Base-by-base conservation (phyloP, 2,888 invertebrate genomes). In the Caenorhabditis zanzibari region DNA sequence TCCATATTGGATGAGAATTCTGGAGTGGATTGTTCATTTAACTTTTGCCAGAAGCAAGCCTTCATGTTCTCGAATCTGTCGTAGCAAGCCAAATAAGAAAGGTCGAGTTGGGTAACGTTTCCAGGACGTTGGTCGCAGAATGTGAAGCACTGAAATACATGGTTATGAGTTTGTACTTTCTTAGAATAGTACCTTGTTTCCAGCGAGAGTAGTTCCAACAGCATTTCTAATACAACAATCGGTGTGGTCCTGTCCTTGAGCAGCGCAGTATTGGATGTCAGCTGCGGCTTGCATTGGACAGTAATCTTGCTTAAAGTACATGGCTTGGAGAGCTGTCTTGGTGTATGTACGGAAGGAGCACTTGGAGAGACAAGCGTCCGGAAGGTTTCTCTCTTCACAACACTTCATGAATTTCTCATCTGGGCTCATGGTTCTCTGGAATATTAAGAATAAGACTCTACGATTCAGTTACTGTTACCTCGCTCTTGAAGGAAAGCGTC, bases 231-330 rank as follows among this genome's bases (percentile, higher is more conserved):
- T 80, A 63, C 89, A 89, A 81, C 89, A 89, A 3, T 81, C 82
- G 10, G 81, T 76, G 77, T 89, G 89, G 52, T 89, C 89, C 12
- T 81, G 82, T 10, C 89, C 89, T 77, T 87, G 89, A 41, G 90
- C 90, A 44, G 89, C 90, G 66, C 91, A 91, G 85, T 85, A 91
- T 44, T 92, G 91, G 74, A 91, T 90, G 63, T 91, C 91, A 38
- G 91, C 88, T 14, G 91, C 91, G 7, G 91, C 91, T 77, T 91
- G 91, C 90, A 91, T 89, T 58, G 91, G 91, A 68, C 91, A 91
- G 47, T 84, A 58, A 83, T 91, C 91, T 32, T 87, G 86, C 58
- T 91, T 91, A 89, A 91, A 91, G 86, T 91, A 91, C 91, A 91
- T 91, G 66, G 90, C 88, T 82, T 91, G 91, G 49, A 91, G 89